These are phyloP conservation scores for Thereva unica DNA, from an alignment of 2,888 invertebrate species.

Conservation along the genomic window DNA sequence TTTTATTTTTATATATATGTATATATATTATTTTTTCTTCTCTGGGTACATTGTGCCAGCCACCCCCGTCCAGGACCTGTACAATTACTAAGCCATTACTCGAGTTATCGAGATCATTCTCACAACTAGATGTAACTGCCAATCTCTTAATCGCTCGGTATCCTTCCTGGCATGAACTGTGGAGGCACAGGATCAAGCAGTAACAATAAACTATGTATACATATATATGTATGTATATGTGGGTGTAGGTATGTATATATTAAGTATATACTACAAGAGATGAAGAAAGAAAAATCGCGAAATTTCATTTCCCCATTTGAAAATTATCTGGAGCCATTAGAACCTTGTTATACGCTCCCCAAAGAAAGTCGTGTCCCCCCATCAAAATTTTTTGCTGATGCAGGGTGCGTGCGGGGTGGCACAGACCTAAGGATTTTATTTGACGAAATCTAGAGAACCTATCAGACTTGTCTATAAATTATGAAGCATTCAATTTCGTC, in stretches of 20 bases:
- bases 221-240: too few species aligned
- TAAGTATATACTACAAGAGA: neutral
- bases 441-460: conserved; percentile 14
- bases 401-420: neutral
- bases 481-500: conserved; percentile 22
- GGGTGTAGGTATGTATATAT: neutral
- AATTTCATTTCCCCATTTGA: conserved; percentile 14
- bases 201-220: too few species aligned
- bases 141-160: conserved; percentile 20
- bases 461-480: conserved; percentile 25
- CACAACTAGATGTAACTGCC: conserved; percentile 12
- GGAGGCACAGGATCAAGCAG: too few species aligned
- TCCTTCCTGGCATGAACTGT: neutral
- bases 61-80: too few species aligned
- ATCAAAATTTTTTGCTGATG: neutral
- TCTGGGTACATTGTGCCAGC: too few species aligned
- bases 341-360: conserved; percentile 8
- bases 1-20: too few species aligned
- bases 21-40: too few species aligned
- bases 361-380: neutral
- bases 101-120: neutral
- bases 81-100: conserved; percentile 15
- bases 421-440: neutral
- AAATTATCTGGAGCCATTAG: conserved; percentile 19
- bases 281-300: conserved; percentile 9